Evolutionary conservation across 2,113 vertebrate species (phyloP).

Genomic region (Melanostigma gelatinosum): DNA sequence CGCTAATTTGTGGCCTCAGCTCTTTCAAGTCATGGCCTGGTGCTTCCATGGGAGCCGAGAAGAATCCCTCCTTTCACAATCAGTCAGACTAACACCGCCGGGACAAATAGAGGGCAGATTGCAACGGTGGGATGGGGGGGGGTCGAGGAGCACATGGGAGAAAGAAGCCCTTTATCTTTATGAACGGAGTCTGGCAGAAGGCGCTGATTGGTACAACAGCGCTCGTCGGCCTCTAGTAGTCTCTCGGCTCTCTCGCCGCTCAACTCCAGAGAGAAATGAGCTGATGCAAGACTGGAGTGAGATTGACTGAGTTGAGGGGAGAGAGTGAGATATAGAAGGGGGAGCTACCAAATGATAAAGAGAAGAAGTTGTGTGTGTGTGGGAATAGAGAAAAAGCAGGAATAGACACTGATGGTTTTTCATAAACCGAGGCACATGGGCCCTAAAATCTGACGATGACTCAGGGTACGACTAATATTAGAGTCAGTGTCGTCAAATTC

Average conservation of each 20-base stretch:
- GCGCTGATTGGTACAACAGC: slow-evolving; percentile 72
- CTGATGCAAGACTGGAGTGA: slow-evolving; percentile 71
- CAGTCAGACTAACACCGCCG: slow-evolving; percentile 46
- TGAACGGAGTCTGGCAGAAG: slow-evolving; percentile 63
- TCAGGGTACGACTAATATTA: slow-evolving; percentile 8
- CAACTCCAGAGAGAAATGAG: slow-evolving; percentile 67
- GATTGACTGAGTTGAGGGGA: slow-evolving; percentile 59
- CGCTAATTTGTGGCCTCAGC: slow-evolving; percentile 54
- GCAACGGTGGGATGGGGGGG: slow-evolving; percentile 33
- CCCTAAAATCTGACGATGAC: slow-evolving; percentile 5
- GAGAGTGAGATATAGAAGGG: slow-evolving; percentile 52
- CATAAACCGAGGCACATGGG: slow-evolving; percentile 3
- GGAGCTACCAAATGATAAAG: slow-evolving; percentile 54
- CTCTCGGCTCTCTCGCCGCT: slow-evolving; percentile 25
- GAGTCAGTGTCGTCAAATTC: slow-evolving; percentile 8
- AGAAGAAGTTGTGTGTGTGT: slow-evolving; percentile 3
- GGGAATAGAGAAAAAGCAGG: not conserved
- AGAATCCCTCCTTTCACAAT: slow-evolving; percentile 55
- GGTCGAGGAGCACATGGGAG: slow-evolving; percentile 39
- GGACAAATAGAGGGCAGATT: slow-evolving; percentile 52
- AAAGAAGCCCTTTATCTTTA: slow-evolving; percentile 73
- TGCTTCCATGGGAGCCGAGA: slow-evolving; percentile 29
- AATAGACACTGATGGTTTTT: slow-evolving; percentile 21
- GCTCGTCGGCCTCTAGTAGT: slow-evolving; percentile 53
- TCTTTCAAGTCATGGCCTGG: slow-evolving; percentile 60